Base-by-base conservation (phyloP, 2,113 vertebrate species). In the Porphyrio hochstetteri region DNA sequence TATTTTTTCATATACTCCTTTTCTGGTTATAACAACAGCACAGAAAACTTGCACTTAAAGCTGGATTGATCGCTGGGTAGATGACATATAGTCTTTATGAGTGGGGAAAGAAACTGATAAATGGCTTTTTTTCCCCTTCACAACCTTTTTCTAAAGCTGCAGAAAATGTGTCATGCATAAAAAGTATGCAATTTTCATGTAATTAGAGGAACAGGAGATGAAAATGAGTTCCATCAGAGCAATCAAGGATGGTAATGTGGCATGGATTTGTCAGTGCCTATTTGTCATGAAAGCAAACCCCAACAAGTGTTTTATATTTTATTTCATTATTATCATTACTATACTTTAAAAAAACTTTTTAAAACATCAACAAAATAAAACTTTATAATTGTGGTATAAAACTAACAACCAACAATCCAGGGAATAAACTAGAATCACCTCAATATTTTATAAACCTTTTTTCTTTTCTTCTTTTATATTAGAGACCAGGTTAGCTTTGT, bases 181-280 rank as follows among this genome's bases (percentile, higher is more conserved):
- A 98, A 98, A 98, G 96, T 98, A 96, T 98, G 98, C 92, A 98
- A 98, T 98, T 98, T 98, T 98, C 97, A 97, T 98, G 97, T 98
- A 98, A 98, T 98, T 98, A 98, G 98, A 97, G 97, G 96, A 98
- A 98, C 96, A 98, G 96, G 97, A 98, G 97, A 98, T 97, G 98
- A 98, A 98, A 98, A 98, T 97, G 97, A 98, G 97, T 98, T 98
- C 97, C 97, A 98, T 98, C 98, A 98, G 97, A 98, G 98, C 98
- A 98, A 98, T 98, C 98, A 98, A 97, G 97, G 97, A 98, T 98
- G 98, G 98, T 98, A 98, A 98, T 97, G 96, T 97, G 95, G 96
- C 90, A 94, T 96, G 97, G 97, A 97, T 98, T 98, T 98, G 96
- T 98, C 98, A 97, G 97, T 90, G 97, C 96, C 94, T 97, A 97